These are phyloP conservation scores for Phocoena sinus DNA, from an alignment of 2,113 vertebrate species.

Conservation along the genomic window DNA sequence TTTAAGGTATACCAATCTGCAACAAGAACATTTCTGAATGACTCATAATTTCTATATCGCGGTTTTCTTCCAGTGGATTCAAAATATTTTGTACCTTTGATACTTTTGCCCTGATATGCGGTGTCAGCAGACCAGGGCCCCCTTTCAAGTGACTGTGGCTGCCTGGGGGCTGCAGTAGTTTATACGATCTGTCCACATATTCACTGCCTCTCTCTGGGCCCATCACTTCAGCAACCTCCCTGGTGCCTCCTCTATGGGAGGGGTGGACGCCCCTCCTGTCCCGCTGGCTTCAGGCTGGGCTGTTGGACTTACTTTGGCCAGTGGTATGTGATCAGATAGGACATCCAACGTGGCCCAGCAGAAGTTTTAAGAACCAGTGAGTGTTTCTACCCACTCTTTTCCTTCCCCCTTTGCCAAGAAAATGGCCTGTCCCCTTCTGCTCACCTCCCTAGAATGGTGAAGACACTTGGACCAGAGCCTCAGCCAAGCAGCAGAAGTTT, in stretches of 20 bases:
- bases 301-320: neutral
- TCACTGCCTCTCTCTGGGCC: neutral
- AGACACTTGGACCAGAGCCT: neutral
- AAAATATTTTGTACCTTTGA: constrained; percentile 2
- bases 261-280: neutral
- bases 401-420: neutral
- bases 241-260: neutral
- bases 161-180: neutral
- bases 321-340: neutral
- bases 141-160: neutral
- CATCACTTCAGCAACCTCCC: neutral
- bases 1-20: neutral
- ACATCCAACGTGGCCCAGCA: neutral
- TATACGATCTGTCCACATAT: too few relatives aligned
- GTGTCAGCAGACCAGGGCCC: neutral
- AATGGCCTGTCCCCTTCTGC: neutral
- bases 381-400: neutral
- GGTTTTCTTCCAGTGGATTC: neutral
- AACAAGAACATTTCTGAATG: neutral
- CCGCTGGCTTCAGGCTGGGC: neutral
- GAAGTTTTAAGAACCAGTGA: neutral
- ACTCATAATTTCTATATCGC: neutral
- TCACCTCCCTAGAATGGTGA: neutral
- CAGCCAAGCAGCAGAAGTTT: neutral
- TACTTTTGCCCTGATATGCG: neutral